Base-by-base conservation (phyloP, 2,888 invertebrate species). In the Epistrophe eligans region DNA sequence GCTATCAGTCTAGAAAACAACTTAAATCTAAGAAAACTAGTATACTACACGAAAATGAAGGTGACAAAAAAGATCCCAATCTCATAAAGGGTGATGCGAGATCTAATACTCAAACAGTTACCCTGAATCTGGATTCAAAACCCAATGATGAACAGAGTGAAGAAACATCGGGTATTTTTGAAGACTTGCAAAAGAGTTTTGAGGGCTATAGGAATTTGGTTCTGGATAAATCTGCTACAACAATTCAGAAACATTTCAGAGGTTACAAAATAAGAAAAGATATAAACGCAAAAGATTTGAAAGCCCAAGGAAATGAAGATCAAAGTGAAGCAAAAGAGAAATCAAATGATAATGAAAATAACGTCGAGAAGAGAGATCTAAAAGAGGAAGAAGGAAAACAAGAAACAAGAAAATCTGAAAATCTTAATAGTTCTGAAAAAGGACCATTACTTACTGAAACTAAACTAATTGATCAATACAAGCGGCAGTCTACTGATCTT, bases 1-100 rank as follows among this genome's bases (percentile, higher is more conserved):
- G 89, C 10, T 88, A 88, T 55, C 82, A 70, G 11, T 57, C 62
- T 5, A 57, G 89, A 13, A 76, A 66, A 11, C 45, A 85, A 38
- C 52, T 77, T 17, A 67, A 88, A 9, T n/a, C 67, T 17, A 19
- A 9, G 24, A 38, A 24, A 38, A 15, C 6, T 11, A 8, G 7
- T 9, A n/a, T 38, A 9, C 0, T 5, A 3, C 1, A 1, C 0
- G 9, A 52, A 6, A 67, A 7, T 11, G 15, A 70, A 55, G 64
- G 11, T 13, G 2, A 28, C 45, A 5, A 64, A 6, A 15, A n/a
- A 45, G 45, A 45, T n/a, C 13, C 15, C n/a, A 2, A 45, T n/a
- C 2, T n/a, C 5, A 6, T 4, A 15, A 11, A 67, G 8, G 5
- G 1, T 0, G n/a, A 45, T 28, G 7, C n/a, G 9, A 64, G 0